phyloP scores from a whole-genome alignment of 2,888 invertebrate species.

The Pandemis corylana region DNA sequence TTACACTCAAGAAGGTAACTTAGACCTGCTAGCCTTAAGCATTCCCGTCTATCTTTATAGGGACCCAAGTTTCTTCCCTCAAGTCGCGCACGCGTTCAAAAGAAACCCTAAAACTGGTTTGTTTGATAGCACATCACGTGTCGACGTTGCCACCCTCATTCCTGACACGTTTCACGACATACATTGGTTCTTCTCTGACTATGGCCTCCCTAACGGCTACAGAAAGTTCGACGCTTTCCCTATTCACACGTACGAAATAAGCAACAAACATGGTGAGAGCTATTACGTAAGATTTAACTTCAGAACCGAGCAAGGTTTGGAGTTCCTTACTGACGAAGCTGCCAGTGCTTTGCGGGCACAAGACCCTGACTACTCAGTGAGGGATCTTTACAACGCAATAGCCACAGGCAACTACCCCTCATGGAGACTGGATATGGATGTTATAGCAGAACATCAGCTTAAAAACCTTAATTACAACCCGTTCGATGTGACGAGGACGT shows the following conservation, averaged over 20 bases:
- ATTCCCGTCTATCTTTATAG: constrained; percentile 84
- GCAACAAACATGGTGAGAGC: constrained; percentile 88
- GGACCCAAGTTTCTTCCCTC: constrained; percentile 82
- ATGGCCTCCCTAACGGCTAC: constrained; percentile 94
- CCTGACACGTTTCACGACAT: constrained; percentile 89
- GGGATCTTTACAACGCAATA: constrained; percentile 94
- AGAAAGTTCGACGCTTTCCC: constrained; percentile 96
- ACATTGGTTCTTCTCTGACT: constrained; percentile 92
- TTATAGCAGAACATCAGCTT: constrained; percentile 70
- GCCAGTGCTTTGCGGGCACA: constrained; percentile 86
- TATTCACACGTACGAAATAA: constrained; percentile 94
- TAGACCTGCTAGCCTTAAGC: constrained; percentile 71
- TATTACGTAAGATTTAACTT: constrained; percentile 95
- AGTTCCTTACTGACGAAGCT: constrained; percentile 86
- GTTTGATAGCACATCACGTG: constrained; percentile 62
- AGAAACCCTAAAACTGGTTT: constrained; percentile 83
- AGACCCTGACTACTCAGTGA: constrained; percentile 92
- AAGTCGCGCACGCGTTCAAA: constrained; percentile 81
- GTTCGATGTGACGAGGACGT: constrained; percentile 75
- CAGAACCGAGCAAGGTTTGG: constrained; percentile 94
- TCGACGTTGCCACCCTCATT: constrained; percentile 80
- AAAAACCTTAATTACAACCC: constrained; percentile 68
- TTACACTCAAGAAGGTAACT: constrained; percentile 61
- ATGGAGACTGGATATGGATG: constrained; percentile 74
- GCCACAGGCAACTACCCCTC: constrained; percentile 83